phyloP scores from a whole-genome alignment of 2,113 vertebrate genomes.

The Bubo scandiacus region DNA sequence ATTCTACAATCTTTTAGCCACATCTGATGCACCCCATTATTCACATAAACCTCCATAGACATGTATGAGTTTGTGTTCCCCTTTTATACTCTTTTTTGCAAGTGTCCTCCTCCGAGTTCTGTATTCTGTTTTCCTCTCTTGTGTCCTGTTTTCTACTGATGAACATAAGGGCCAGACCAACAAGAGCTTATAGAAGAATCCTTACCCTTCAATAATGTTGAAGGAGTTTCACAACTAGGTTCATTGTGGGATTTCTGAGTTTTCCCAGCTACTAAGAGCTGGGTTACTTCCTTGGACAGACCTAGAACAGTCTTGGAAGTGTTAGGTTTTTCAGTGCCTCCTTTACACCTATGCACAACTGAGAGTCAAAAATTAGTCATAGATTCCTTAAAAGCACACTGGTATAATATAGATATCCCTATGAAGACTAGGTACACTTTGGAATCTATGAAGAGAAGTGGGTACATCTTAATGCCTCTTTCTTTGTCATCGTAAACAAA shows the following conservation, averaged over 20 bases:
- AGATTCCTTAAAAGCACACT: background rate
- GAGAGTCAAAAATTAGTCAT: background rate
- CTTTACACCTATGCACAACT: background rate
- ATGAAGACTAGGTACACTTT: background rate
- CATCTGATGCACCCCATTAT: background rate
- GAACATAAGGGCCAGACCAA: background rate
- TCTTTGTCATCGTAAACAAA: background rate
- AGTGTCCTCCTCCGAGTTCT: background rate
- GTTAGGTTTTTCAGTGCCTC: background rate
- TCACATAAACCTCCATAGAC: background rate
- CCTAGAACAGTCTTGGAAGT: background rate
- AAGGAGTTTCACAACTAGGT: background rate
- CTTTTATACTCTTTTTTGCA: background rate
- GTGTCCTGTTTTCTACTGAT: background rate
- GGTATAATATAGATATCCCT: background rate
- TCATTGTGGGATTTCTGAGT: background rate
- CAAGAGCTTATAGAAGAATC: background rate
- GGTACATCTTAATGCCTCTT: background rate
- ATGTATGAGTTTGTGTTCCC: background rate
- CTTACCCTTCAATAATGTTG: background rate
- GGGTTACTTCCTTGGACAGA: background rate
- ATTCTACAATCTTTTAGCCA: background rate
- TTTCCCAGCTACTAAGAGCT: background rate
- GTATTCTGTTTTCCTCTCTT: background rate
- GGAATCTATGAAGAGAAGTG: background rate